Conservation (phyloP, 2,797 vertebrate species). For the Argya squamiceps region DNA sequence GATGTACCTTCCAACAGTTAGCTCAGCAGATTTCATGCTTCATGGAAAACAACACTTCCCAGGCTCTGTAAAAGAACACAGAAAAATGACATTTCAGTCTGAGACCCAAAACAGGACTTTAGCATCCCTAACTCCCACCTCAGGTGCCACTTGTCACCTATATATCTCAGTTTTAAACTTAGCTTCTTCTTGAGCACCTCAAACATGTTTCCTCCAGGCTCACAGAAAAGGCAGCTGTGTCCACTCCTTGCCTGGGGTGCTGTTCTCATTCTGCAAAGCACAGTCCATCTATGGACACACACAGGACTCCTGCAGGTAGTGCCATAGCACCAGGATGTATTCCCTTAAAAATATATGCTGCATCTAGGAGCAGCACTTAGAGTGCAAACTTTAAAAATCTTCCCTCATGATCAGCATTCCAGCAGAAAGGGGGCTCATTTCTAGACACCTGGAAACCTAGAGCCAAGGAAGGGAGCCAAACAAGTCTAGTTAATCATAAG, state of each 20-base stretch:
- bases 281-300: rapidly evolving
- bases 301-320: not conserved
- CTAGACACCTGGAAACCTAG: not conserved
- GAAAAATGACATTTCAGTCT: not conserved
- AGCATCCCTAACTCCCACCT: not conserved
- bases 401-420: not conserved
- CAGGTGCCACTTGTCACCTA: not conserved
- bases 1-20: not conserved
- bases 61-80: not conserved
- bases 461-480: not conserved
- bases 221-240: not conserved
- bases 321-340: not conserved
- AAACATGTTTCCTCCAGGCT: not conserved
- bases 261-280: not conserved
- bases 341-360: not conserved
- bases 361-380: not conserved
- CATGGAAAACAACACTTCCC: not conserved
- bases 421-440: not conserved
- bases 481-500: not conserved
- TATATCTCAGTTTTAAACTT: not conserved
- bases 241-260: not conserved
- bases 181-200: not conserved
- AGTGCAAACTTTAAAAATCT: not conserved
- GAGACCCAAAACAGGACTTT: not conserved
- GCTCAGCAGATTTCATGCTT: not conserved